Evolutionary conservation across 2,888 invertebrate species (phyloP), one percentile per base, ranked within the genome.

Genomic region (Mesopsocus fuscifrons): DNA sequence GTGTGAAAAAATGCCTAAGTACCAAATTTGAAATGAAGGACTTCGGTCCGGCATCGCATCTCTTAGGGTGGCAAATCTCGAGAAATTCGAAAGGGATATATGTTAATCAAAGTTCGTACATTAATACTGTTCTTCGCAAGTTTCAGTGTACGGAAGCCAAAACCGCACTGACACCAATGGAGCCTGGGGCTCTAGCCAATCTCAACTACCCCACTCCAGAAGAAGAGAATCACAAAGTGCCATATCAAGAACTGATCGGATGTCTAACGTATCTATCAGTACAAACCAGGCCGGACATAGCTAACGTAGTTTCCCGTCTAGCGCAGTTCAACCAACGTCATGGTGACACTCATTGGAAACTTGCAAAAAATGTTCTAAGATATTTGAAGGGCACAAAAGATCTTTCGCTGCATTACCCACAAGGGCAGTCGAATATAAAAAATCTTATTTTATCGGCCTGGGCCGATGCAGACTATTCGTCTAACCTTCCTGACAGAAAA

Each of bases 1-100:
- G 11, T 3, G 2, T 42, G 2, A 38, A 41, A 3, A 2, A n/a
- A 2, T 17, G 9, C n/a, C 17, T 42, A n/a, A 2, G 3, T 3
- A 3, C 9, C 15, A 2, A 40, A 8, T 42, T 41, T 35, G 8
- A 42, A 2, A 5, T 42, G 3, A 42, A 42, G 4, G 42, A 42
- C 16, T 9, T 42, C 11, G 42, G 42, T 2, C 9, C n/a, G n/a
- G n/a, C n/a, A n/a, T n/a, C n/a, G n/a, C n/a, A n/a, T n/a, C n/a
- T n/a, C n/a, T n/a, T n/a, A n/a, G n/a, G n/a, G n/a, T n/a, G n/a
- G n/a, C n/a, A n/a, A n/a, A n/a, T n/a, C n/a, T n/a, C n/a, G n/a
- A n/a, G n/a, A n/a, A n/a, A n/a, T n/a, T n/a, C n/a, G n/a, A n/a
- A n/a, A n/a, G n/a, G n/a, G n/a, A n/a, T n/a, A n/a, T n/a, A n/a